These are phyloP conservation scores for Zapus hudsonius DNA, from an alignment of 2,113 vertebrate species.

Conservation along the genomic window DNA sequence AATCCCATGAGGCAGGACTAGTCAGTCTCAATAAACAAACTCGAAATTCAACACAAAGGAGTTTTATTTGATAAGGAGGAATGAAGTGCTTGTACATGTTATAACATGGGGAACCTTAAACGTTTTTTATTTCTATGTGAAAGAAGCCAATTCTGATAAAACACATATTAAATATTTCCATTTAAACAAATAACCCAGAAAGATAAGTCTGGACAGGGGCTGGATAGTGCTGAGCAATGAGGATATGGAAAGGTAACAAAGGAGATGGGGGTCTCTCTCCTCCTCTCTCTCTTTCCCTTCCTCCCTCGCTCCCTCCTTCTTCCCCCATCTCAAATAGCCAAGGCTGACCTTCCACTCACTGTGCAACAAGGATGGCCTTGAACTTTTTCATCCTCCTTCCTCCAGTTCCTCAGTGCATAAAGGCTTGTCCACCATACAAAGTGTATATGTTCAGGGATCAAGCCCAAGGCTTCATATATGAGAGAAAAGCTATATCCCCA, in stretches of 20 bases:
- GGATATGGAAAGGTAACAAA: background rate
- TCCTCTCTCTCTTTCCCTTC: no score
- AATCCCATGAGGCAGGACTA: background rate
- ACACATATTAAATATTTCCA: background rate
- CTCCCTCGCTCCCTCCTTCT: no score
- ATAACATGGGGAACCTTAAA: background rate
- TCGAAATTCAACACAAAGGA: background rate
- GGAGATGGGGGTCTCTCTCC: background rate
- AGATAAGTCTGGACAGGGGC: background rate
- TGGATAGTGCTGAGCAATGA: background rate
- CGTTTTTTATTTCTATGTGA: background rate
- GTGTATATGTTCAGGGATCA: no score
- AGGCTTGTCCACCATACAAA: no score
- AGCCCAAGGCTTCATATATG: no score
- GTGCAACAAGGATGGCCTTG: no score
- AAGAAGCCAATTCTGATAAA: background rate
- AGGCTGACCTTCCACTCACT: no score
- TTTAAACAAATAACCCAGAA: background rate
- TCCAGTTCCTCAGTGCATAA: no score
- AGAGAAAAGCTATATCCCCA: no score
- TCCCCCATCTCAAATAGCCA: no score
- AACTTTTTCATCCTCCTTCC: no score
- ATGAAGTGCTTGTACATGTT: background rate
- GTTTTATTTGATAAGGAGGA: background rate
- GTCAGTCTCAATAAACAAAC: background rate